These are phyloP conservation scores for Eilema griseolum DNA, from an alignment of 2,888 invertebrate species.

Conservation along the genomic window DNA sequence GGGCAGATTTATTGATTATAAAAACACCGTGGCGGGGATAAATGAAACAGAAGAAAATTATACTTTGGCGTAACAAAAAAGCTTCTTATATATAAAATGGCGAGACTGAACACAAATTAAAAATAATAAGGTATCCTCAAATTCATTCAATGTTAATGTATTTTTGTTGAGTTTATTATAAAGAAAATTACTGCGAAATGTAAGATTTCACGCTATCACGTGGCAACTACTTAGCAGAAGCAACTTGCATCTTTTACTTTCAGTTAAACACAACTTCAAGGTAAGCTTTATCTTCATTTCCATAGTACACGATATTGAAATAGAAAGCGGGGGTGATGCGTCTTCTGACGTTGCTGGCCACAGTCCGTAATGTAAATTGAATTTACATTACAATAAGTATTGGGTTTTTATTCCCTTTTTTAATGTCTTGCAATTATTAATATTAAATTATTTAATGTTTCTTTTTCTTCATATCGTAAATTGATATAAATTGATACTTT, in stretches of 20 bases:
- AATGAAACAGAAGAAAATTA: constrained; percentile 34
- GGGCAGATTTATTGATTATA: not conserved
- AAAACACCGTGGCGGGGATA: not conserved
- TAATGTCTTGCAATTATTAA: too few species aligned
- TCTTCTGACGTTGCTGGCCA: not conserved
- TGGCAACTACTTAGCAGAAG: not conserved
- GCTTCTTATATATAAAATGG: constrained; percentile 41
- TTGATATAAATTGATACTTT: too few species aligned
- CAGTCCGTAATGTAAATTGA: too few species aligned
- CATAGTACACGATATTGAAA: not conserved
- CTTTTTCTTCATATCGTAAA: too few species aligned
- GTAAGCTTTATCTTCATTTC: not conserved
- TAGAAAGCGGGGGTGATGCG: not conserved
- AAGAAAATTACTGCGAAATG: not conserved
- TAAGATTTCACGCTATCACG: not conserved
- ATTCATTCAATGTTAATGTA: constrained; percentile 53
- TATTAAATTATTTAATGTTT: too few species aligned
- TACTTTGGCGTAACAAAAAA: constrained; percentile 34
- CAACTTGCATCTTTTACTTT: not conserved
- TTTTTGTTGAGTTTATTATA: constrained; percentile 41
- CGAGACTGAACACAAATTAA: constrained; percentile 45
- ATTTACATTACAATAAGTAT: too few species aligned
- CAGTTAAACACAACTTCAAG: not conserved
- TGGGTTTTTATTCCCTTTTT: too few species aligned
- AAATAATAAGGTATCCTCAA: constrained; percentile 45